These are phyloP conservation scores for Phainopepla nitens DNA, from an alignment of 2,113 vertebrate genomes.

Conservation along the genomic window DNA sequence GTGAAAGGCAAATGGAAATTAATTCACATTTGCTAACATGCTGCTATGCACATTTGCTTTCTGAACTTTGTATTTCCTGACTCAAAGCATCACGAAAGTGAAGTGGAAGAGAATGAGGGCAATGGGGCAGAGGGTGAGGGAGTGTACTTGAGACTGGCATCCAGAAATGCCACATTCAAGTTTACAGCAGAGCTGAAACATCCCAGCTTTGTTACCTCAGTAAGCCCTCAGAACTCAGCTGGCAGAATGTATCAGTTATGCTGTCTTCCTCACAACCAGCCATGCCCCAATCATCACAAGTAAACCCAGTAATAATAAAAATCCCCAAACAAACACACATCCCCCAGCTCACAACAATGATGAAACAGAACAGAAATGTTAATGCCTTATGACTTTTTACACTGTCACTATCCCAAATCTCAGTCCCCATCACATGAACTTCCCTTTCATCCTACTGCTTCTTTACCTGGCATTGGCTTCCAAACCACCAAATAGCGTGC, in stretches of 20 bases:
- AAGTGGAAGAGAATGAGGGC: background rate
- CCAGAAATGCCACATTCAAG: background rate
- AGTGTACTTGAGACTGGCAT: background rate
- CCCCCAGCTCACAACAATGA: background rate
- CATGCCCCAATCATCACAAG: background rate
- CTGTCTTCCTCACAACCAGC: background rate
- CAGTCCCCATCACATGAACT: background rate
- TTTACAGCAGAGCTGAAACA: background rate
- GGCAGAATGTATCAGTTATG: background rate
- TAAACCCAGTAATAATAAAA: background rate
- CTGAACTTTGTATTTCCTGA: background rate
- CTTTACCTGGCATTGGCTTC: background rate
- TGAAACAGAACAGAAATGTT: background rate
- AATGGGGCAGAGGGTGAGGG: fast-evolving
- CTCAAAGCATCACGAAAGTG: background rate
- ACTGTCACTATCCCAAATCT: background rate
- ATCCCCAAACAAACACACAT: background rate
- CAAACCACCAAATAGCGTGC: background rate
- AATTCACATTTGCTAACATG: background rate
- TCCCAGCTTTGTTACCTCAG: background rate
- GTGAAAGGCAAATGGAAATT: background rate
- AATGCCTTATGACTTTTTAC: background rate
- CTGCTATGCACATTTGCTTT: background rate
- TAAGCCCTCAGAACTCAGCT: background rate
- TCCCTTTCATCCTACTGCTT: background rate